A percentile compares a stretch with the other conserved stretches of the same genome.
phyloP scores from a whole-genome alignment of 2,113 vertebrate species.

The Psophia crepitans region DNA sequence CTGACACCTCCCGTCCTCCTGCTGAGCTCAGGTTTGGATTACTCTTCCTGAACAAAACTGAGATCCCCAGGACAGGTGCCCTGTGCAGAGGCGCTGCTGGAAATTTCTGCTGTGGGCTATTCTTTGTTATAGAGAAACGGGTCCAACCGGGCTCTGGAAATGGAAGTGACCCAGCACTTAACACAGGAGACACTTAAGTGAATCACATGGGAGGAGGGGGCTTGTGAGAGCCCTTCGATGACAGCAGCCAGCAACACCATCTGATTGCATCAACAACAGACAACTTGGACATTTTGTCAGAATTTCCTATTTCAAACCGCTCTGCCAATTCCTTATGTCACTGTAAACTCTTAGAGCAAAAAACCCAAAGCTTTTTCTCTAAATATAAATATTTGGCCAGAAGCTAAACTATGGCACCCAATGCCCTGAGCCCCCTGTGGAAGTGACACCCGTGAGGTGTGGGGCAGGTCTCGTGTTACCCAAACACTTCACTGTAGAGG shows the following conservation, averaged over 20 bases:
- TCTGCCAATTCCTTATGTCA: background rate
- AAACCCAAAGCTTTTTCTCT: background rate
- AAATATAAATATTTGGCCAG: background rate
- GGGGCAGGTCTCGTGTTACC: rapidly evolving
- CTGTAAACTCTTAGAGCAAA: background rate
- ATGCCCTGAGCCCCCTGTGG: background rate
- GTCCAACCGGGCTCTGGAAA: background rate
- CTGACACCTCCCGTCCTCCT: background rate
- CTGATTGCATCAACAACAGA: background rate
- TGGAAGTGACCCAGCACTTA: background rate
- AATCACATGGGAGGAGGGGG: background rate
- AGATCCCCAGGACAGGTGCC: background rate
- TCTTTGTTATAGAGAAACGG: background rate
- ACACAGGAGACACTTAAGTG: background rate
- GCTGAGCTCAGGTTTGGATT: background rate
- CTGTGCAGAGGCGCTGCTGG: background rate
- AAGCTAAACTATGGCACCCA: background rate
- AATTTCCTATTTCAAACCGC: background rate
- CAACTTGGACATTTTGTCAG: background rate
- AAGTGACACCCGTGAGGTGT: rapidly evolving
- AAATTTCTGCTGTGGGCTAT: background rate
- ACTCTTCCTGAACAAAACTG: background rate
- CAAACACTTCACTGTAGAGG: rapidly evolving
- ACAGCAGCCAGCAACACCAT: background rate
- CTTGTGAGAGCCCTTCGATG: background rate